Evolutionary conservation across 2,888 invertebrate genomes (phyloP).

Genomic region (Pocota personata): DNA sequence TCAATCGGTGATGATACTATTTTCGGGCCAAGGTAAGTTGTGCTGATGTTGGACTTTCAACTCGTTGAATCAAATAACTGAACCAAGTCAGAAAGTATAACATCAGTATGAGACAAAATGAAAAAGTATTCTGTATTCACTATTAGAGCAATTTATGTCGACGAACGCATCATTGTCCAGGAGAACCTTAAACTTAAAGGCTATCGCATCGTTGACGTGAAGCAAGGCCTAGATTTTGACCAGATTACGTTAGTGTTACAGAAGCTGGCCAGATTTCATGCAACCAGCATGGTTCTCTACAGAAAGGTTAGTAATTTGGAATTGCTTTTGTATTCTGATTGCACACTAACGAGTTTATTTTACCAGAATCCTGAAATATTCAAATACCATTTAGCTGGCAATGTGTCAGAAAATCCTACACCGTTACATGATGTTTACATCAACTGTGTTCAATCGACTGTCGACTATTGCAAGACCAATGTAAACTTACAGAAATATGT

Average conservation of each 20-base stretch:
- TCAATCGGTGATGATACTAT: slow-evolving; percentile 75
- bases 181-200: slow-evolving; percentile 84
- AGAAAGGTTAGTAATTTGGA: slow-evolving; percentile 81
- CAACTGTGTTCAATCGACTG: slow-evolving; percentile 75
- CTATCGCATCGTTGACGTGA: slow-evolving; percentile 83
- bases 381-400: slow-evolving; percentile 76
- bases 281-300: slow-evolving; percentile 83
- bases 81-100: not conserved
- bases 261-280: slow-evolving; percentile 84
- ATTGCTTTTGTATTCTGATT: too few species aligned
- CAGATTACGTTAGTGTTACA: slow-evolving; percentile 83
- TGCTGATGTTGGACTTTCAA: not conserved
- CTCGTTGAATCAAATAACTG: not conserved
- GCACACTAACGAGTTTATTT: not conserved
- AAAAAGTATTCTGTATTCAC: not conserved
- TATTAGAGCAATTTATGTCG: slow-evolving; percentile 76
- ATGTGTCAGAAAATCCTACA: slow-evolving; percentile 76
- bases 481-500: slow-evolving; percentile 75
- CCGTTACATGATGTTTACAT: slow-evolving; percentile 77
- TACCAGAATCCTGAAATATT: slow-evolving; percentile 76
- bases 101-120: not conserved
- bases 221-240: slow-evolving; percentile 83
- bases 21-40: slow-evolving; percentile 77
- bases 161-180: slow-evolving; percentile 79
- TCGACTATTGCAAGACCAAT: slow-evolving; percentile 75